Conservation (phyloP, 2,888 invertebrate genomes). For the Polymixis flavicincta region DNA sequence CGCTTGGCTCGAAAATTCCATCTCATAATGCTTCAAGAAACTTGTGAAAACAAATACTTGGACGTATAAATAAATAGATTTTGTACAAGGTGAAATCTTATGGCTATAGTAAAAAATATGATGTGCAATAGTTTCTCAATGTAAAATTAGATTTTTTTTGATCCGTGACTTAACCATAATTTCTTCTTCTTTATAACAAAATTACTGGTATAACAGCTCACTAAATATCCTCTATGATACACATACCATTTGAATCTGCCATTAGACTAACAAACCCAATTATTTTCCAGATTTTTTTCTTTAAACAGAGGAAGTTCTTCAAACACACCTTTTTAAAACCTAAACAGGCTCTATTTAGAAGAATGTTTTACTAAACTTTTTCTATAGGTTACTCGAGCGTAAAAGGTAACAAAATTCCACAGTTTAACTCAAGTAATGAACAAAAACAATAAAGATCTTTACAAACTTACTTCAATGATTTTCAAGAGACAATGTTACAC, state of each 20-base stretch:
- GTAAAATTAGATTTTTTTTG: conserved; percentile 16
- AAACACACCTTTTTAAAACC: not conserved
- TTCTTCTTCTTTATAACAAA: not conserved
- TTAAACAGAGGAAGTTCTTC: not conserved
- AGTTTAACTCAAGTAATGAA: not conserved
- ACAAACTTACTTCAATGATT: not conserved
- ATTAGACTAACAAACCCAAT: not conserved
- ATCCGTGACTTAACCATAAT: not conserved
- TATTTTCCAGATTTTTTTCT: not conserved
- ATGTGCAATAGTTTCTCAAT: conserved; percentile 9
- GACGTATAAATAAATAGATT: conserved; percentile 51
- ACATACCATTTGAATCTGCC: no score
- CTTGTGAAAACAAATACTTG: conserved; percentile 66
- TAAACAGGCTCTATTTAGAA: not conserved
- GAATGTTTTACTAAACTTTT: not conserved
- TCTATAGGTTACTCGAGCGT: no score
- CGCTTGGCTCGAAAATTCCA: conserved; percentile 47
- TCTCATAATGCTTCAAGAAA: conserved; percentile 45
- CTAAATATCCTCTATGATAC: not conserved
- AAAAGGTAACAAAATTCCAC: not conserved
- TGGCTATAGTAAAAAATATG: conserved; percentile 34
- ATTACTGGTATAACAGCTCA: not conserved
- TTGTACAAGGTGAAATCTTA: conserved; percentile 52
- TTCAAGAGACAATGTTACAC: conserved; percentile 31
- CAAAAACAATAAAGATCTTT: conserved; percentile 19